Evolutionary conservation across 1,140 invertebrate genomes (phyloP).

Genomic region (Zaprionus inermis): DNA sequence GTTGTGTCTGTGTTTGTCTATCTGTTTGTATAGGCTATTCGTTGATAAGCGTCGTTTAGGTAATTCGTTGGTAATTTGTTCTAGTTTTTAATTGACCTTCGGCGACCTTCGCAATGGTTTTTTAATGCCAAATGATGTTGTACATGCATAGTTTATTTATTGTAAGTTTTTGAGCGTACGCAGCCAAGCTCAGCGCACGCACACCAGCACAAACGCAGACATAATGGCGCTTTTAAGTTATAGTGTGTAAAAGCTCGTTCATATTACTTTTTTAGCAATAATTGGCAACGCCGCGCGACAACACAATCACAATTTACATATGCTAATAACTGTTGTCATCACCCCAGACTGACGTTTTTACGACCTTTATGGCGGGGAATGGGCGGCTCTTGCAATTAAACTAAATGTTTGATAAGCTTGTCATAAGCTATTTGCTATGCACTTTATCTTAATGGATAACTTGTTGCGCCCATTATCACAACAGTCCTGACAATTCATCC

Average conservation of each 20-base stretch:
- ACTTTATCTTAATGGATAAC: conserved; percentile 19
- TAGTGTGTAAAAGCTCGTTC: conserved; percentile 21
- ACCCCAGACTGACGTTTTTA: conserved; percentile 28
- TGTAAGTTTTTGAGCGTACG: conserved; percentile 25
- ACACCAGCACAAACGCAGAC: conserved; percentile 20
- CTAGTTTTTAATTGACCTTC: conserved; percentile 59
- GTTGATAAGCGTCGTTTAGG: conserved; percentile 56
- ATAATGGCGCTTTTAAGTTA: conserved; percentile 36
- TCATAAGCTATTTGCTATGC: conserved; percentile 27
- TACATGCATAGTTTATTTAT: not conserved
- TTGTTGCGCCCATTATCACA: not conserved
- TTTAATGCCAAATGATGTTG: conserved; percentile 3
- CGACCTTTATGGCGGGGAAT: conserved; percentile 18
- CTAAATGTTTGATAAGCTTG: conserved; percentile 39
- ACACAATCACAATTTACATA: conserved; percentile 2
- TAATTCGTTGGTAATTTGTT: conserved; percentile 27
- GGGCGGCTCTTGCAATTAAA: conserved; percentile 13
- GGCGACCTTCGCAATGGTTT: conserved; percentile 46
- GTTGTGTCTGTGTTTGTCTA: not conserved
- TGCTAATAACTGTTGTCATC: conserved; percentile 7
- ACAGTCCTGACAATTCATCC: not conserved
- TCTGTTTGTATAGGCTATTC: conserved; percentile 6
- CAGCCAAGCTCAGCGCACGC: conserved; percentile 4
- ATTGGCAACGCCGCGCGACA: conserved; percentile 3
- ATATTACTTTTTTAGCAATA: conserved; percentile 14